phyloP scores from a whole-genome alignment of 2,797 vertebrate genomes.

The Cichlasoma orientale region DNA sequence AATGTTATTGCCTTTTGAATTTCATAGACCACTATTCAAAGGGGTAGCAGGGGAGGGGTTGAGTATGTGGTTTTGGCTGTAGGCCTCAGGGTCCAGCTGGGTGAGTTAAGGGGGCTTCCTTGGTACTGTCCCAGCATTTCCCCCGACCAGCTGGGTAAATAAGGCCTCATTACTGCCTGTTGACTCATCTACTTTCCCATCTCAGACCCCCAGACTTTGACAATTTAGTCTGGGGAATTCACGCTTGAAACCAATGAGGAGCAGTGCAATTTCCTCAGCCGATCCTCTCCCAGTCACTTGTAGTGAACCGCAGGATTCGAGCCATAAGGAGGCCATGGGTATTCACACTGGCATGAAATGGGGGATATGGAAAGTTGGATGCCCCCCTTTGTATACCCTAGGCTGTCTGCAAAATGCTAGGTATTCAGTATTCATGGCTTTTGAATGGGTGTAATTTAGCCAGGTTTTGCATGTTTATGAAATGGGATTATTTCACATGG shows the following conservation, averaged over 20 bases:
- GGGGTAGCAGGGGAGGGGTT: not conserved
- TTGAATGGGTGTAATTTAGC: slow-evolving; percentile 70
- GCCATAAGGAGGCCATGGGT: slow-evolving; percentile 44
- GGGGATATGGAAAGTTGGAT: slow-evolving; percentile 33
- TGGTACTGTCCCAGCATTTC: slow-evolving; percentile 56
- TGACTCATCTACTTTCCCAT: slow-evolving; percentile 77
- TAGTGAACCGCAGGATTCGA: slow-evolving; percentile 42
- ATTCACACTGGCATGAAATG: slow-evolving; percentile 56
- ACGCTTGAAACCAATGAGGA: slow-evolving; percentile 53
- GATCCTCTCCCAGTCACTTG: slow-evolving; percentile 52
- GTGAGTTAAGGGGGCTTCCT: slow-evolving; percentile 62
- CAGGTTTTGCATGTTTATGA: slow-evolving; percentile 71
- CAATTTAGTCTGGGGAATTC: slow-evolving; percentile 71
- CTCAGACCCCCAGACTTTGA: slow-evolving; percentile 59
- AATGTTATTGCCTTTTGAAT: slow-evolving; percentile 44
- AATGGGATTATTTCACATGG: slow-evolving; percentile 43
- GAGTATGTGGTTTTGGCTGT: slow-evolving; percentile 50
- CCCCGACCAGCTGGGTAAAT: slow-evolving; percentile 76
- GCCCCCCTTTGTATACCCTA: slow-evolving; percentile 35
- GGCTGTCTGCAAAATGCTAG: slow-evolving; percentile 43
- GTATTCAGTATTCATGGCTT: slow-evolving; percentile 78
- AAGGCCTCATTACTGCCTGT: slow-evolving; percentile 71
- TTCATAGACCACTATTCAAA: slow-evolving; percentile 42
- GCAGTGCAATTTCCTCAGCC: slow-evolving; percentile 67
- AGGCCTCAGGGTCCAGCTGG: slow-evolving; percentile 61